Evolutionary conservation across 1,140 invertebrate genomes (phyloP).

Genomic region (Philotrypesis tridentata): DNA sequence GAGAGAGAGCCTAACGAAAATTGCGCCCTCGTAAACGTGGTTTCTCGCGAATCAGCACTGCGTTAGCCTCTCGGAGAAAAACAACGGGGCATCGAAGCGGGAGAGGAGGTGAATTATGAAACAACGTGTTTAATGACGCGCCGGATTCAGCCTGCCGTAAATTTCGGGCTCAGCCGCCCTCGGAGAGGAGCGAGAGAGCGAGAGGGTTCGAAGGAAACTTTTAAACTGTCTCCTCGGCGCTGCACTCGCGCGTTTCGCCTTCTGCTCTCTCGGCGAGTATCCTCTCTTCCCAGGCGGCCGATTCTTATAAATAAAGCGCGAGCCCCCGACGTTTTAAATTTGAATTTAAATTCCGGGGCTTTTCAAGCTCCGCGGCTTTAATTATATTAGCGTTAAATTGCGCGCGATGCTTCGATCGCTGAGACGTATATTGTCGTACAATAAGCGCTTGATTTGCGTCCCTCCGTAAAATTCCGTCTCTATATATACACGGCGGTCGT

Average conservation of each 20-base stretch:
- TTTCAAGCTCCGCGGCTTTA: background rate
- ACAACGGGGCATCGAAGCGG: background rate
- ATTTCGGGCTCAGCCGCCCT: background rate
- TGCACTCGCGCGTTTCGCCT: constrained; percentile 44
- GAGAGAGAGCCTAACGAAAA: background rate
- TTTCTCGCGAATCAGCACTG: background rate
- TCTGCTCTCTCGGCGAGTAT: constrained; percentile 21
- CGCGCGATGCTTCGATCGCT: no score
- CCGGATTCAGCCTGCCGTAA: constrained; percentile 67
- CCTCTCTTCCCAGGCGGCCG: constrained; percentile 1
- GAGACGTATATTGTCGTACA: no score
- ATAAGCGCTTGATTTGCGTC: no score
- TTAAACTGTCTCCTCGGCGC: constrained; percentile 63
- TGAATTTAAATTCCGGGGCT: background rate
- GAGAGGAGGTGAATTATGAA: constrained; percentile 68
- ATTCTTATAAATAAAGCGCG: background rate
- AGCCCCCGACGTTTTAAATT: background rate
- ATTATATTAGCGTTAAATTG: background rate
- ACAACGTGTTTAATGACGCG: constrained; percentile 73
- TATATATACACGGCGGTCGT: no score
- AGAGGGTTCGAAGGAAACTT: constrained; percentile 49
- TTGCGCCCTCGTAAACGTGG: background rate
- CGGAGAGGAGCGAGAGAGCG: no score
- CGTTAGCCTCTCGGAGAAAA: background rate
- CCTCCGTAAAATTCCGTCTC: no score